Conservation (phyloP, 2,113 vertebrate genomes). For the Bagarius yarrelli region DNA sequence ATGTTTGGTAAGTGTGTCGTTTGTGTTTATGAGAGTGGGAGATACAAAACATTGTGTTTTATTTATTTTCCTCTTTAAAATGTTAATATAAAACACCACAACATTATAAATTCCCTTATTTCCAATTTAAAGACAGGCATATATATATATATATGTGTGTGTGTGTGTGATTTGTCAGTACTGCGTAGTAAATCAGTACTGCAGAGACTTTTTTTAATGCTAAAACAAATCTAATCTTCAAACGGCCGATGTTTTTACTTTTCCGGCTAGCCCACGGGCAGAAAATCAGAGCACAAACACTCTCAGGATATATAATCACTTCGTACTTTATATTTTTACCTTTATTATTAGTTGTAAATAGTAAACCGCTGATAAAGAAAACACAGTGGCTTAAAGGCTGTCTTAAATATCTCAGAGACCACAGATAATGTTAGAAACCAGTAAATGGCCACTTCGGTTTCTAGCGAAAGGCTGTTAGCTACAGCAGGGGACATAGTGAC, state of each 20-base stretch:
- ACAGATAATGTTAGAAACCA: no score
- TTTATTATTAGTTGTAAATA: not conserved
- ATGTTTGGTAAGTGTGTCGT: constrained; percentile 88
- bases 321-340: not conserved
- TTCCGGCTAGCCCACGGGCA: not conserved
- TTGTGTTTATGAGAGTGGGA: constrained; percentile 4
- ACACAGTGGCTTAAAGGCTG: no score
- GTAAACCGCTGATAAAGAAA: no score
- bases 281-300: not conserved
- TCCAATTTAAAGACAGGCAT: not conserved
- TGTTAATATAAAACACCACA: no score
- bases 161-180: not conserved
- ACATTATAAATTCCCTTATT: not conserved
- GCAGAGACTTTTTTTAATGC: not conserved
- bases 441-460: no score
- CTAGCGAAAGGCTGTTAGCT: no score
- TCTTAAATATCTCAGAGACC: no score
- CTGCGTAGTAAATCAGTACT: not conserved
- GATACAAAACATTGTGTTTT: not conserved
- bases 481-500: no score
- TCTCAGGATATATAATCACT: not conserved
- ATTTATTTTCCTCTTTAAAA: not conserved
- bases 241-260: not conserved
- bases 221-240: not conserved
- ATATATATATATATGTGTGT: no score